phyloP scores from a whole-genome alignment of 2,888 invertebrate genomes.

The Noctua comes region DNA sequence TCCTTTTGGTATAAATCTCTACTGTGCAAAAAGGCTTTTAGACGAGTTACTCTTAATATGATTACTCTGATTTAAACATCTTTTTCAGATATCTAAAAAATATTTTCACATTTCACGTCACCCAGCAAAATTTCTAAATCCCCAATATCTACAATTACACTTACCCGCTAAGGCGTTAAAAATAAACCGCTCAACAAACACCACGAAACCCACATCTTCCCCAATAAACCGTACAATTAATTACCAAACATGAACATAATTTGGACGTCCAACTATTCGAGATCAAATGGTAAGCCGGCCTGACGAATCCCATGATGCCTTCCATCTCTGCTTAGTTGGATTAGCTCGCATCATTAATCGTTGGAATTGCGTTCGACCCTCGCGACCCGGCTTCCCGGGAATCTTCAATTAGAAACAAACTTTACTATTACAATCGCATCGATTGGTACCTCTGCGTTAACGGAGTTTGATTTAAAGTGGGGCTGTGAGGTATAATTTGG shows the following conservation, averaged over 20 bases:
- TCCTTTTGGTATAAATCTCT: not conserved
- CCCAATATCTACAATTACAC: not conserved
- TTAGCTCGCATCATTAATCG: constrained; percentile 89
- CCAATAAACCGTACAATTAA: constrained; percentile 59
- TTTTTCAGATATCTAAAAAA: not conserved
- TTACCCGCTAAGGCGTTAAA: constrained; percentile 31
- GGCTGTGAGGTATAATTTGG: constrained; percentile 55
- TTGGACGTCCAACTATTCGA: constrained; percentile 72
- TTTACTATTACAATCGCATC: constrained; percentile 85
- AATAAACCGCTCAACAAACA: constrained; percentile 34
- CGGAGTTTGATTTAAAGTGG: constrained; percentile 67
- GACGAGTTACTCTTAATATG: not conserved
- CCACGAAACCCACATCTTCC: constrained; percentile 40
- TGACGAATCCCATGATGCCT: constrained; percentile 80
- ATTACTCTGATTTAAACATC: not conserved
- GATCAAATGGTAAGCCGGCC: constrained; percentile 78
- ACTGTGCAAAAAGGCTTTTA: too few relatives aligned
- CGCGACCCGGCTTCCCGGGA: constrained; percentile 76
- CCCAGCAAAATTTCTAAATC: not conserved
- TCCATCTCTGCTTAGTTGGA: constrained; percentile 86
- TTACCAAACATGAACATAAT: constrained; percentile 63
- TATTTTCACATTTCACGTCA: not conserved
- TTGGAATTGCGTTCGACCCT: constrained; percentile 85
- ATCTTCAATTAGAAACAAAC: constrained; percentile 87
- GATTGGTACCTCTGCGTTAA: constrained; percentile 72